Conservation (phyloP, 2,888 invertebrate genomes). For the Pandemis corylana region DNA sequence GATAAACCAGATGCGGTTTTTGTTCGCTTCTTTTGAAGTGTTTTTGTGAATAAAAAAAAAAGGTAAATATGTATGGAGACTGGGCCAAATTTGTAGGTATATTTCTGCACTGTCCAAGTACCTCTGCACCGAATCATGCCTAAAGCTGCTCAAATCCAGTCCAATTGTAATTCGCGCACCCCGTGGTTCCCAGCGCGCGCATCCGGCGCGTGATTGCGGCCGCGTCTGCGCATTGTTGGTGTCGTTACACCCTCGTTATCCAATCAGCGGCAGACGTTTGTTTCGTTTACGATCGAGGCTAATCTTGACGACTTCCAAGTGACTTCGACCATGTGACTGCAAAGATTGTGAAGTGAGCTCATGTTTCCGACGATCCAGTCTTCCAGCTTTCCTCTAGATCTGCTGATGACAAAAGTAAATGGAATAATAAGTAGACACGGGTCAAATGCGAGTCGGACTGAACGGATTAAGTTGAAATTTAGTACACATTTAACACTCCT, state of each 20-base stretch:
- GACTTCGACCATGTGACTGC: slow-evolving; percentile 2
- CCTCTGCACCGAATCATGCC: not conserved
- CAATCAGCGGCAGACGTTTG: slow-evolving; percentile 78
- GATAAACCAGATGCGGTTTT: no score
- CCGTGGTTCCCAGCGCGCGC: slow-evolving; percentile 74
- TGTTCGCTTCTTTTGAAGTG: no score
- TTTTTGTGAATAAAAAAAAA: no score
- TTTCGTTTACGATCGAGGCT: slow-evolving; percentile 73
- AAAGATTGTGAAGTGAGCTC: not conserved
- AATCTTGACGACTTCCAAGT: slow-evolving; percentile 53
- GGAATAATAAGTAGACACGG: no score
- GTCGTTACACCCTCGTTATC: slow-evolving; percentile 82
- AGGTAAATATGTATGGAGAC: no score
- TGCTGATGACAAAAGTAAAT: no score
- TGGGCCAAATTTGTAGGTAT: no score
- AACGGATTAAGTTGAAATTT: no score
- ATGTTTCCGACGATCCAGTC: not conserved
- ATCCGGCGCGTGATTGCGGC: slow-evolving; percentile 74
- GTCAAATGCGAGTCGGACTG: no score
- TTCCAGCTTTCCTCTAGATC: no score
- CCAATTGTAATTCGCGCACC: slow-evolving; percentile 55
- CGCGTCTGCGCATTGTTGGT: slow-evolving; percentile 73
- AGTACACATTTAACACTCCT: no score
- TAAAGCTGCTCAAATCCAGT: slow-evolving; percentile 11
- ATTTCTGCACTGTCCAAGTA: not conserved